Percentiles rank a stretch among this genome's conserved stretches.
Evolutionary conservation across 2,888 invertebrate species (phyloP).

Genomic region (Cabera pusaria): DNA sequence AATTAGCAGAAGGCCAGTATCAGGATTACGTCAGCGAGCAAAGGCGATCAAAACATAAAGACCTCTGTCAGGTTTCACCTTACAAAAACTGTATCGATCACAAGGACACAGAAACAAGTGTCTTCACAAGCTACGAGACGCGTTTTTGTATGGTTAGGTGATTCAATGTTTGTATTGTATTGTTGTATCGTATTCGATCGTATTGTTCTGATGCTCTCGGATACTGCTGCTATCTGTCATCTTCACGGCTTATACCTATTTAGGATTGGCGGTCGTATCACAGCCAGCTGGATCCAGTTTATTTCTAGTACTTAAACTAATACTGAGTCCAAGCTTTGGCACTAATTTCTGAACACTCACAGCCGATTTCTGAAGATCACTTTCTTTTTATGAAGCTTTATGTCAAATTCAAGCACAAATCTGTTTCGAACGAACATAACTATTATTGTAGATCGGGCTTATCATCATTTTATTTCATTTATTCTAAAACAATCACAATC

Average conservation of each 20-base stretch:
- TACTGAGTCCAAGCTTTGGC: no score
- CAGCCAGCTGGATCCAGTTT: no score
- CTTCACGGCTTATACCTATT: constrained; percentile 1
- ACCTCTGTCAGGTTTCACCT: constrained; percentile 63
- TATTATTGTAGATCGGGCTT: no score
- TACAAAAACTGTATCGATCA: constrained; percentile 47
- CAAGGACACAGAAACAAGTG: constrained; percentile 54
- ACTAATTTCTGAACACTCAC: no score
- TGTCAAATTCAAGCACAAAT: no score
- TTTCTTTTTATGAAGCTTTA: no score
- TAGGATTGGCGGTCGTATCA: not conserved
- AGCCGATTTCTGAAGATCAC: no score
- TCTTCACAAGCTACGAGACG: constrained; percentile 31
- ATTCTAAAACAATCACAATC: no score
- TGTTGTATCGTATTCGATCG: constrained; percentile 1
- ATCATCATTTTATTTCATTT: no score
- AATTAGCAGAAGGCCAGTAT: constrained; percentile 35
- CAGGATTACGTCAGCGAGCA: constrained; percentile 47
- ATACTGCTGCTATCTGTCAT: constrained; percentile 1
- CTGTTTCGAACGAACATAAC: no score
- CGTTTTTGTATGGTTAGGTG: constrained; percentile 21
- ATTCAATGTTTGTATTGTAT: constrained; percentile 25
- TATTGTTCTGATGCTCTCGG: constrained; percentile 10
- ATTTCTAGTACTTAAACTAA: no score
- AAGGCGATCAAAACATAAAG: constrained; percentile 45